phyloP scores from a whole-genome alignment of 2,888 invertebrate genomes.

The Andrena bucephala region DNA sequence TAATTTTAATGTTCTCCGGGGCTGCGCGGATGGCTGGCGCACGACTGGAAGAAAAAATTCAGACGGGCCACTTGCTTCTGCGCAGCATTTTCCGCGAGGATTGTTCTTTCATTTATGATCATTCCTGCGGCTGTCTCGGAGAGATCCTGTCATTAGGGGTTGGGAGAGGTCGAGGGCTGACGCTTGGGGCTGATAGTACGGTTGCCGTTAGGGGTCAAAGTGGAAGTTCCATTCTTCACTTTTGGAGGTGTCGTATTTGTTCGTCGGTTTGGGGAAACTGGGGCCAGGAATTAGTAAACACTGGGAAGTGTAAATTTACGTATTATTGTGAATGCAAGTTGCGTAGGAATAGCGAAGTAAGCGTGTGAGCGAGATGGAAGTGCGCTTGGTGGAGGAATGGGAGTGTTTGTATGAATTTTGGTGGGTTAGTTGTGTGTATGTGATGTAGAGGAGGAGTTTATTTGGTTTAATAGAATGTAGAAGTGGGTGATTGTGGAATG shows the following conservation, averaged over 20 bases:
- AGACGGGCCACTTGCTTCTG: background rate
- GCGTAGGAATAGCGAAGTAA: too few species aligned
- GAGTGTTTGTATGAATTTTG: too few species aligned
- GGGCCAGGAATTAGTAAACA: background rate
- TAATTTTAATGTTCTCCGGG: background rate
- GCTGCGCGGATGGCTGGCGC: background rate
- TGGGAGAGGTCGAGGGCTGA: constrained; percentile 18
- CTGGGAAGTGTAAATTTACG: too few species aligned
- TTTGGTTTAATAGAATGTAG: too few species aligned
- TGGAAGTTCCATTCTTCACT: constrained; percentile 17
- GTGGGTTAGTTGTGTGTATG: too few species aligned
- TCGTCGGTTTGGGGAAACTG: background rate
- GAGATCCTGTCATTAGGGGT: constrained; percentile 19
- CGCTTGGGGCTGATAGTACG: constrained; percentile 21
- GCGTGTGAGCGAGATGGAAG: too few species aligned
- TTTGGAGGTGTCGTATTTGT: constrained; percentile 6
- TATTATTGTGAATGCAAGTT: too few species aligned
- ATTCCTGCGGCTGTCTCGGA: background rate
- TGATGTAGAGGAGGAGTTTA: too few species aligned
- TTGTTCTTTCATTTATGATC: constrained; percentile 17
- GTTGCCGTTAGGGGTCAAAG: background rate
- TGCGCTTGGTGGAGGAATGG: too few species aligned
- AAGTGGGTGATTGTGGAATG: too few species aligned
- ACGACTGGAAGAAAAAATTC: background rate
- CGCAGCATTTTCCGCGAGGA: too few species aligned